These are phyloP conservation scores for Platalea minor DNA, from an alignment of 2,797 vertebrate species.

Conservation along the genomic window DNA sequence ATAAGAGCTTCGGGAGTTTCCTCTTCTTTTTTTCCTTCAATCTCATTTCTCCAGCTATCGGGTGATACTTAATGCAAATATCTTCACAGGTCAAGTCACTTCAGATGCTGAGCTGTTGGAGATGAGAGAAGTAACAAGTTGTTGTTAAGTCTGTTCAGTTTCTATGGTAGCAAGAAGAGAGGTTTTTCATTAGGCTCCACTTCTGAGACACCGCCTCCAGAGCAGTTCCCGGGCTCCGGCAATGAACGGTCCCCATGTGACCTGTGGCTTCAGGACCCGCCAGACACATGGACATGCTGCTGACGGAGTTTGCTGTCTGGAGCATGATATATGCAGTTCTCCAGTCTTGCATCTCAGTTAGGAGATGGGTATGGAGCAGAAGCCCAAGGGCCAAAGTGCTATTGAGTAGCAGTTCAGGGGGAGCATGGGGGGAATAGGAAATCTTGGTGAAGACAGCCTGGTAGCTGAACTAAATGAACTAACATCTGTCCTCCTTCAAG, in stretches of 20 bases:
- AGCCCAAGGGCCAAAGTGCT: not conserved
- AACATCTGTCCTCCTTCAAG: not conserved
- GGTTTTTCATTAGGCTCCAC: not conserved
- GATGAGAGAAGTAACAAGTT: not conserved
- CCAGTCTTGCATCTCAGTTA: not conserved
- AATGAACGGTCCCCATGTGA: not conserved
- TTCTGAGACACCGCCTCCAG: not conserved
- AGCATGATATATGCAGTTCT: not conserved
- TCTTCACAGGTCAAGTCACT: conserved; percentile 20
- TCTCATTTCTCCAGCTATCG: not conserved
- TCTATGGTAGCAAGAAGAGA: conserved; percentile 42
- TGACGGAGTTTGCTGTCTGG: not conserved
- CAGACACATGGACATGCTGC: not conserved
- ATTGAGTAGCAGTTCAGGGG: not conserved
- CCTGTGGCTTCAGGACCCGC: not conserved
- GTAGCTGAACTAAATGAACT: not conserved
- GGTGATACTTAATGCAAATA: not conserved
- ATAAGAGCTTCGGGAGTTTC: not conserved
- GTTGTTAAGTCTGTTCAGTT: conserved; percentile 19
- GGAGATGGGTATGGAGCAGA: not conserved
- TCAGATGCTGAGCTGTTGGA: not conserved
- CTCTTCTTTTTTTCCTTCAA: not conserved
- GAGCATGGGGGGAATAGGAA: not conserved
- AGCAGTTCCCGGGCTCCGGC: not conserved
- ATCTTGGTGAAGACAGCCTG: not conserved